Percentiles rank a stretch among this genome's conserved stretches.
phyloP scores from a whole-genome alignment of 2,888 invertebrate genomes.

The Crocallis elinguaria region DNA sequence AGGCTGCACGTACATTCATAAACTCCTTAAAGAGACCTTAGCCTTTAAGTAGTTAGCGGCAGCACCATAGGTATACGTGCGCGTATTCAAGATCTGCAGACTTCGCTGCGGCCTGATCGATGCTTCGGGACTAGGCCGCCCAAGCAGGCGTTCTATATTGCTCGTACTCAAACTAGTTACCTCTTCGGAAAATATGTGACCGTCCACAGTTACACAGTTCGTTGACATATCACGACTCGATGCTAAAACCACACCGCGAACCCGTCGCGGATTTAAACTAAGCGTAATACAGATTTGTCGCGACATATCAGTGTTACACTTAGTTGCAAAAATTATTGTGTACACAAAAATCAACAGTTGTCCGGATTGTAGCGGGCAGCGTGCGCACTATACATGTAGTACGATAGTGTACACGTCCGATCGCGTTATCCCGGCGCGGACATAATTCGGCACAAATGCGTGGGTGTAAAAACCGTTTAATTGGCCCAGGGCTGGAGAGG shows the following conservation, averaged over 20 bases:
- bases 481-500: constrained; percentile 58
- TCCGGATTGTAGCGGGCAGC: constrained; percentile 27
- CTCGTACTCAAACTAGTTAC: neutral
- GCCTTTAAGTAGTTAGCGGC: no score
- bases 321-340: constrained; percentile 45
- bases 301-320: constrained; percentile 36
- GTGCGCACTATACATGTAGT: constrained; percentile 30
- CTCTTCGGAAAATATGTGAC: neutral
- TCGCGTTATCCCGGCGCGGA: constrained; percentile 46
- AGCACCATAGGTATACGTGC: no score
- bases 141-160: no score
- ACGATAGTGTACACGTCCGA: constrained; percentile 29
- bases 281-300: constrained; percentile 6
- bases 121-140: no score
- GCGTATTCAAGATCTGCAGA: no score
- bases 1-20: no score
- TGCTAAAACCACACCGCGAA: neutral
- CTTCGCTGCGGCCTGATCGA: no score
- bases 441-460: constrained; percentile 72
- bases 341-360: constrained; percentile 43
- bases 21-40: no score
- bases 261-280: no score
- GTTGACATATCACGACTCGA: constrained; percentile 11
- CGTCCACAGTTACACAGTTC: neutral
- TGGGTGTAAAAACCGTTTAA: constrained; percentile 81